A percentile compares a stretch with the other conserved stretches of the same genome.
Conservation (phyloP, 1,140 invertebrate genomes). For the Phortica variegata region DNA sequence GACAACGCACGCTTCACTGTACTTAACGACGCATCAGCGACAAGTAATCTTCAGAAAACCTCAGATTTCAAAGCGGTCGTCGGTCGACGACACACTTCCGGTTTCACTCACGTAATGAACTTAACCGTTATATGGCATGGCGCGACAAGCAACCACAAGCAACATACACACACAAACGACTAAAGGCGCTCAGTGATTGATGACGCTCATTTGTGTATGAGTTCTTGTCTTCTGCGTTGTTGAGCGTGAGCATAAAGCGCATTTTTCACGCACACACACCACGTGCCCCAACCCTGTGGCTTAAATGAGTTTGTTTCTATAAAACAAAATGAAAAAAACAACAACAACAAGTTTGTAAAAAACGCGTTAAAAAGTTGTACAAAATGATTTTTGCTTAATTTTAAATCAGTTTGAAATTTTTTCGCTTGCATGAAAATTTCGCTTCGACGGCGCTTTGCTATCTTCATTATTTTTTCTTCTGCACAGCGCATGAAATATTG, state of each 20-base stretch:
- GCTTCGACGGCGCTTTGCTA: neutral
- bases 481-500: too few relatives aligned
- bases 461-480: neutral
- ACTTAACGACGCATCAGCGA: conserved; percentile 28
- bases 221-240: conserved; percentile 11
- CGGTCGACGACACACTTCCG: conserved; percentile 24
- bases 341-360: too few relatives aligned
- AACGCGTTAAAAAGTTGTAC: conserved; percentile 15
- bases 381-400: conserved; percentile 51
- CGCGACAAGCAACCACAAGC: too few relatives aligned
- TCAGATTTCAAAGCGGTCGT: neutral
- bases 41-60: conserved; percentile 6
- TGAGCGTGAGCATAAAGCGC: conserved; percentile 7
- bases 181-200: too few relatives aligned
- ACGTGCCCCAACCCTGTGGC: too few relatives aligned
- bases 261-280: neutral
- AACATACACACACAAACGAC: too few relatives aligned
- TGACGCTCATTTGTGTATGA: conserved; percentile 45
- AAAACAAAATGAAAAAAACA: too few relatives aligned
- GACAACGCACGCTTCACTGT: conserved; percentile 12
- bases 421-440: conserved; percentile 22
- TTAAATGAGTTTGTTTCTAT: too few relatives aligned
- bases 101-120: conserved; percentile 22
- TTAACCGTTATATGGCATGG: conserved; percentile 29
- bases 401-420: conserved; percentile 54